Evolutionary conservation across 1,140 invertebrate species (phyloP), one percentile per base, ranked within the genome.

Genomic region (Bombus huntii): DNA sequence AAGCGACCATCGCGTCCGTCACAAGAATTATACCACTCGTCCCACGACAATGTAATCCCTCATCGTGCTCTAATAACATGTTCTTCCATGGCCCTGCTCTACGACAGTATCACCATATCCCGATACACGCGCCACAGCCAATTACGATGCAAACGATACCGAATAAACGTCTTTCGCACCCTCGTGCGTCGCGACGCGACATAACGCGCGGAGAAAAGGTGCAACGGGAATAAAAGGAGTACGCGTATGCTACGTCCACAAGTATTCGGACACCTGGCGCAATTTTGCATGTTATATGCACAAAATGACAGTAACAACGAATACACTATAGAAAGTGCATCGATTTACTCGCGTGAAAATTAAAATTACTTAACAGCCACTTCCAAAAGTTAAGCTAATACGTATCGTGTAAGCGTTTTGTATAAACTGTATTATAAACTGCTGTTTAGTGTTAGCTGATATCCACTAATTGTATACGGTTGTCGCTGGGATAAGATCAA

Each of bases 61-160:
- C 80, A 81, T 81, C 80, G 80, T 15, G 70, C 68, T 62, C 80
- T 73, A 81, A 81, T 81, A 81, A 81, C 68, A 81, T 47, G 70
- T 42, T 62, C 53, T 62, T 72, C 53, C 37, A 39, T 81, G 57
- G 59, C 47, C 18, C 25, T 37, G 66, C 18, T 18, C 15, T 22
- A 13, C 12, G 13, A n/a, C 13, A 28, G 77, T 42, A 79, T 70
- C 42, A 0, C 31, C n/a, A n/a, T 79, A 34, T 25, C n/a, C 62
- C n/a, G 62, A 28, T 34, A 34, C 76, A n/a, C 34, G 37, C 70
- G 70, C 70, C 53, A 72, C 68, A 72, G 18, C 68, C 79, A 81
- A 81, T 81, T 72, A 81, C n/a, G n/a, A 81, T 81, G 80, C 47
- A 73, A 81, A 81, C 53, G 70, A 73, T 71, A 73, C 39, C 70